Evolutionary conservation across 2,113 vertebrate genomes (phyloP).

Genomic region (Bubo blakistoni): DNA sequence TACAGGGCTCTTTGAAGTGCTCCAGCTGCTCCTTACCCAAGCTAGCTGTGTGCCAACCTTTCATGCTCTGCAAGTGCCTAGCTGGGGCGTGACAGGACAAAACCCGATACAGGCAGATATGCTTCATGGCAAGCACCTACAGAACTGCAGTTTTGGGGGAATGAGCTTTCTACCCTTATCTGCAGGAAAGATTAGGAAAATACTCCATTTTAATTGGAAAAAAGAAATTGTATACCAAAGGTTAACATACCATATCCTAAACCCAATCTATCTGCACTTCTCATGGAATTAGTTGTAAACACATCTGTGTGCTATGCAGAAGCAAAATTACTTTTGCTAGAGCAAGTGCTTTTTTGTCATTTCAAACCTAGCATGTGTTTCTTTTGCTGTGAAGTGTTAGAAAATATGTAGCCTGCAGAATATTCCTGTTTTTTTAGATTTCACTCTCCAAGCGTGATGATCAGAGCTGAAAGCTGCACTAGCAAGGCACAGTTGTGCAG

Average conservation of each 20-base stretch:
- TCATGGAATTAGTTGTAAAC: neutral
- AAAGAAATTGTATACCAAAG: neutral
- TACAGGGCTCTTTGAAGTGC: neutral
- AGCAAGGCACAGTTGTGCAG: neutral
- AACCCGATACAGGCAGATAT: neutral
- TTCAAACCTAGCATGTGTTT: neutral
- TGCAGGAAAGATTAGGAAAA: neutral
- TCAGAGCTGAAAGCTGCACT: neutral
- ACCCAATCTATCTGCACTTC: neutral
- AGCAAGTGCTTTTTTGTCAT: neutral
- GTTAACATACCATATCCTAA: neutral
- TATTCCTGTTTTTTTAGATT: neutral
- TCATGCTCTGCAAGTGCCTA: neutral
- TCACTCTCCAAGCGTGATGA: neutral
- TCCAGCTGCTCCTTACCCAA: neutral
- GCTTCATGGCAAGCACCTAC: neutral
- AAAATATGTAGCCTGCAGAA: neutral
- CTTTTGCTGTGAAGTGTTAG: neutral
- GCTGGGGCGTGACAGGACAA: neutral
- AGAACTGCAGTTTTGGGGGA: fast-evolving
- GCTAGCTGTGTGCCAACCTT: neutral
- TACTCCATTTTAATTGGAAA: neutral
- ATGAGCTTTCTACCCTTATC: neutral
- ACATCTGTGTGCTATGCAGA: neutral
- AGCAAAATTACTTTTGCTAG: neutral